Base-by-base conservation (phyloP, 2,888 invertebrate genomes). In the Bombyx huttoni region DNA sequence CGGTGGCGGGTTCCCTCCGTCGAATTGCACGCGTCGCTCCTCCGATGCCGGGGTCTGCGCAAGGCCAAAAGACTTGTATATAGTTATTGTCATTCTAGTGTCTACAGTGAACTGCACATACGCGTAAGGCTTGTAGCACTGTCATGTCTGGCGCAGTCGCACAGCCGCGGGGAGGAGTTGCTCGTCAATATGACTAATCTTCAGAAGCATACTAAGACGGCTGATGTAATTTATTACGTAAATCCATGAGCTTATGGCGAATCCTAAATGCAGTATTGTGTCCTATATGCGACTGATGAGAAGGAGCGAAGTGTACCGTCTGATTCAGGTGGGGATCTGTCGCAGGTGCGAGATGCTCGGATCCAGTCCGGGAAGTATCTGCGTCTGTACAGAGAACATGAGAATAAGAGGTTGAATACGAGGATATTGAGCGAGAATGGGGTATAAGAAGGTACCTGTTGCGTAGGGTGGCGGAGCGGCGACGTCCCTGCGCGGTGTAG, bases 21-120 rank as follows among this genome's bases (percentile, higher is more conserved):
- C 75, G 60, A 81, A 83, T 69, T 81, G 81, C 52, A 84, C 84
- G 56, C 68, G 82, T 0, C 76, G 71, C 46, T 75, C 76, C 7
- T 73, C 76, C 91, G 47, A 7, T 8, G 8, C 24, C 7, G 9
- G 5, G 7, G 47, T 24, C 24, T 14, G 24, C 13, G 13, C 10
- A 47, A 8, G 47, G 7, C 8, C 9, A 8, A 8, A 13, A 8
- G 12, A 24, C 8, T 47, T 47, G 10, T 13, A 47, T 24, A 7
- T 8, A 24, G 24, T 24, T 2, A 5, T 24, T 24, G 24, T 24
- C 24, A 24, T 2, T 24, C 24, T 24, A 24, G 24, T 24, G 49
- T 49, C 52, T 13, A 56, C 50, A 49, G 52, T 54, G 9, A 8
- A 45, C 13, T 46, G 34, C 49, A 52, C 47, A 54, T 54, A 53